These are phyloP conservation scores for Athalia rosae DNA, from an alignment of 2,888 invertebrate species.

Conservation along the genomic window DNA sequence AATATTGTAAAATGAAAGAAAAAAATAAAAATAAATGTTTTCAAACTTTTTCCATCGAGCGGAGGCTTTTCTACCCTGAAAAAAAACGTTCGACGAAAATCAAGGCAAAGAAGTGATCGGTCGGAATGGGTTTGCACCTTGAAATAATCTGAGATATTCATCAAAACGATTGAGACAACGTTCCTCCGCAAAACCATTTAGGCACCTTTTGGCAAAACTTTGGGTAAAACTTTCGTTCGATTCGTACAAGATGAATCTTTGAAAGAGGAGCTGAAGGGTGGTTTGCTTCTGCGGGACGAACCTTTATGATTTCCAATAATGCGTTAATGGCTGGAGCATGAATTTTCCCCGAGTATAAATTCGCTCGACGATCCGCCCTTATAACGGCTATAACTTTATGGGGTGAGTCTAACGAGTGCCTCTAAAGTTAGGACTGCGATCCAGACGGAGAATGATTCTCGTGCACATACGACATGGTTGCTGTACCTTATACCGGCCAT, in stretches of 20 bases:
- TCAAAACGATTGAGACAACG: conserved; percentile 39
- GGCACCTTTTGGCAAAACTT: conserved; percentile 45
- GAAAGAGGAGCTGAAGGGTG: conserved; percentile 49
- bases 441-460: conserved; percentile 14
- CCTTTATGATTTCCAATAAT: conserved; percentile 59
- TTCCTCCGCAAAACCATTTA: conserved; percentile 39
- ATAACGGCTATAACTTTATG: background rate
- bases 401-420: conserved; percentile 10
- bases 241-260: conserved; percentile 51
- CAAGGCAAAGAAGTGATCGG: conserved; percentile 20
- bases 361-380: conserved; percentile 17
- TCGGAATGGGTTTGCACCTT: conserved; percentile 6
- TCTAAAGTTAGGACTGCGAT: conserved; percentile 24
- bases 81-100: background rate
- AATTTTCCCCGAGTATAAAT: conserved; percentile 55
- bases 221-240: conserved; percentile 51
- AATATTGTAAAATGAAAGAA: background rate
- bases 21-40: background rate
- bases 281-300: conserved; percentile 51
- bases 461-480: background rate
- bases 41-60: background rate
- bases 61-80: background rate
- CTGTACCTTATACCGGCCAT: conserved; percentile 34
- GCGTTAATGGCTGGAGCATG: conserved; percentile 56
- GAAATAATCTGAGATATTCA: conserved; percentile 31